These are phyloP conservation scores for Drosophila murphyi DNA, from an alignment of 1,140 invertebrate genomes.

Conservation along the genomic window DNA sequence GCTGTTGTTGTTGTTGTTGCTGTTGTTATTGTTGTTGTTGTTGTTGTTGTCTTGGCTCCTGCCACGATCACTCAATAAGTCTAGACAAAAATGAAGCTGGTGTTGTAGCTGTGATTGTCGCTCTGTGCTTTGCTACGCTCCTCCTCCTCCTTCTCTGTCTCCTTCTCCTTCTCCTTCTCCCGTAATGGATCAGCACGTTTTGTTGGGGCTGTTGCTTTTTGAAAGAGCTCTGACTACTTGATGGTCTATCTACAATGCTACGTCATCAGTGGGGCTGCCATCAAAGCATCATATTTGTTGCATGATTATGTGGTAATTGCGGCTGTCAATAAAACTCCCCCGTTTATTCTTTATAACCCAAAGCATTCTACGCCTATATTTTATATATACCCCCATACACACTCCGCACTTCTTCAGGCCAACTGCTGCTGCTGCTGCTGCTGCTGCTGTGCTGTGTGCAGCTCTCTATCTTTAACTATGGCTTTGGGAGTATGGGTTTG, in stretches of 20 bases:
- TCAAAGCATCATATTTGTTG: slow-evolving; percentile 78
- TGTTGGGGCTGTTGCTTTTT: slow-evolving; percentile 21
- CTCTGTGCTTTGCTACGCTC: not conserved
- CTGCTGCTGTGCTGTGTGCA: slow-evolving; percentile 10
- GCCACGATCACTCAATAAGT: slow-evolving; percentile 83
- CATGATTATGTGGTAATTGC: slow-evolving; percentile 84
- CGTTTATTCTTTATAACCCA: slow-evolving; percentile 81
- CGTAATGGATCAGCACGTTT: slow-evolving; percentile 81
- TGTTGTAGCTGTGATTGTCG: slow-evolving; percentile 72
- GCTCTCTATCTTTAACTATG: slow-evolving; percentile 13
- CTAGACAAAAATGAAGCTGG: slow-evolving; percentile 79
- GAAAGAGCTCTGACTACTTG: slow-evolving; percentile 62
- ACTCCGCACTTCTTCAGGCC: not conserved
- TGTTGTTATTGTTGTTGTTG: slow-evolving; percentile 36
- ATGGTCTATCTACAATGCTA: slow-evolving; percentile 62
- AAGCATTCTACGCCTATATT: slow-evolving; percentile 75
- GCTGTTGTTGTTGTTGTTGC: slow-evolving; percentile 26
- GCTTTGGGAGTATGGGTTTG: not conserved
- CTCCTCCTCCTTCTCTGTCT: not conserved
- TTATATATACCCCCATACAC: slow-evolving; percentile 39
- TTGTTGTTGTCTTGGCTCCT: slow-evolving; percentile 62
- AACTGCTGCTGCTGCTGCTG: slow-evolving; percentile 17
- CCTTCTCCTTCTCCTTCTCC: not conserved
- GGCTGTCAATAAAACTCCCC: slow-evolving; percentile 84
- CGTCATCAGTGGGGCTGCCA: slow-evolving; percentile 63